Conservation (phyloP, 1,140 invertebrate genomes). For the Drosophila bifasciata region DNA sequence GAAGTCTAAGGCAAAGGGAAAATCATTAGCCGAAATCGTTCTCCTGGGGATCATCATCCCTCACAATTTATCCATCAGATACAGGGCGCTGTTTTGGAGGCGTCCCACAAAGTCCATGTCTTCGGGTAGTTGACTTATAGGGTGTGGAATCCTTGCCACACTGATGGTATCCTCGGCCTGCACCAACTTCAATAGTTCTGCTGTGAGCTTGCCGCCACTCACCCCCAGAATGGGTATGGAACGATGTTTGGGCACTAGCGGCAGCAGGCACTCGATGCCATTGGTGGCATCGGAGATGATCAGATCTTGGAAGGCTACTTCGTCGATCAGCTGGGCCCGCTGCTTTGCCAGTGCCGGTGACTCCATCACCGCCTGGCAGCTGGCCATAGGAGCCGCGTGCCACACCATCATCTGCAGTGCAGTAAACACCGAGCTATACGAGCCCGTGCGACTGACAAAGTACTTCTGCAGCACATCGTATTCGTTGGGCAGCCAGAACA, state of each 20-base stretch:
- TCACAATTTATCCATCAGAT: conserved; percentile 49
- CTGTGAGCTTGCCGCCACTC: conserved; percentile 58
- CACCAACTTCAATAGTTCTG: conserved; percentile 32
- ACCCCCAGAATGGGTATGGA: conserved; percentile 57
- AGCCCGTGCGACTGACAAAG: conserved; percentile 7
- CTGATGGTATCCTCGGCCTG: conserved; percentile 56
- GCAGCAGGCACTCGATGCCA: conserved; percentile 53
- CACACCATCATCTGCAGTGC: conserved; percentile 55
- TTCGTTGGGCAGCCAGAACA: conserved; percentile 25
- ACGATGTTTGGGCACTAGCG: background rate
- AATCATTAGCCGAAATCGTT: background rate
- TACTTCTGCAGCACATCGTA: conserved; percentile 57
- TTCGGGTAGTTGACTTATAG: conserved; percentile 28
- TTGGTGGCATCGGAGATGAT: conserved; percentile 66
- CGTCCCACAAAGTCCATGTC: conserved; percentile 68
- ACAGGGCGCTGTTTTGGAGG: conserved; percentile 69
- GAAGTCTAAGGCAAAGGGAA: conserved; percentile 19
- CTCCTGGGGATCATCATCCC: conserved; percentile 1
- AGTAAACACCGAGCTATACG: background rate
- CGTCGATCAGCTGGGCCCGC: background rate
- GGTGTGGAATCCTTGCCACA: conserved; percentile 54
- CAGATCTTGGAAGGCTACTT: conserved; percentile 45
- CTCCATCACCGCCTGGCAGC: conserved; percentile 26
- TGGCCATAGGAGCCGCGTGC: conserved; percentile 54
- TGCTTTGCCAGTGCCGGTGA: background rate